phyloP scores from a whole-genome alignment of 2,888 invertebrate genomes.

The Tetanocera ferruginea region DNA sequence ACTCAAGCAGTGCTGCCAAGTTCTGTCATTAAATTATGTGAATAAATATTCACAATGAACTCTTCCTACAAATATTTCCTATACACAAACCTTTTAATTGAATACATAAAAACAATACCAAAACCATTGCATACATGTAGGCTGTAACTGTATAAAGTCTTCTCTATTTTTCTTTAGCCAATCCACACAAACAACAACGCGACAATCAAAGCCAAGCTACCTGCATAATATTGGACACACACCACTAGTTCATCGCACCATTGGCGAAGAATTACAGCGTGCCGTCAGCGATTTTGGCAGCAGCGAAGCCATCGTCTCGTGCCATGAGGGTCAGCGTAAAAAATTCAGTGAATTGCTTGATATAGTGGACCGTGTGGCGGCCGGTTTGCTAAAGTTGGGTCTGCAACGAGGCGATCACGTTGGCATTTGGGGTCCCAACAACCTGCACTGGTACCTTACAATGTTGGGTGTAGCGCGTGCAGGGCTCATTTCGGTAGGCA shows the following conservation, averaged over 20 bases:
- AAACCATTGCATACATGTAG: neutral
- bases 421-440: constrained; percentile 86
- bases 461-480: constrained; percentile 80
- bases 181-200: constrained; percentile 40
- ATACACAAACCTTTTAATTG: too few relatives aligned
- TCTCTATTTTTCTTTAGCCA: constrained; percentile 35
- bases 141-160: neutral
- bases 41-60: too few relatives aligned
- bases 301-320: constrained; percentile 74
- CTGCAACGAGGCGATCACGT: constrained; percentile 80
- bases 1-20: too few relatives aligned
- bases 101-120: too few relatives aligned
- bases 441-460: constrained; percentile 80
- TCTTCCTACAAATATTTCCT: too few relatives aligned
- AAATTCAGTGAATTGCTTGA: constrained; percentile 72
- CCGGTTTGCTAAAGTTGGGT: constrained; percentile 79
- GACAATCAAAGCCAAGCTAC: constrained; percentile 70
- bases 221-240: constrained; percentile 70
- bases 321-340: constrained; percentile 71
- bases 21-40: too few relatives aligned
- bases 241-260: constrained; percentile 72
- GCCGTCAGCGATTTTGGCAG: constrained; percentile 73
- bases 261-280: constrained; percentile 74
- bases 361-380: constrained; percentile 77
- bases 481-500: constrained; percentile 80